A percentile compares a stretch with the other conserved stretches of the same genome.
Conservation (phyloP, 2,113 vertebrate species). For the Urocolius indicus region DNA sequence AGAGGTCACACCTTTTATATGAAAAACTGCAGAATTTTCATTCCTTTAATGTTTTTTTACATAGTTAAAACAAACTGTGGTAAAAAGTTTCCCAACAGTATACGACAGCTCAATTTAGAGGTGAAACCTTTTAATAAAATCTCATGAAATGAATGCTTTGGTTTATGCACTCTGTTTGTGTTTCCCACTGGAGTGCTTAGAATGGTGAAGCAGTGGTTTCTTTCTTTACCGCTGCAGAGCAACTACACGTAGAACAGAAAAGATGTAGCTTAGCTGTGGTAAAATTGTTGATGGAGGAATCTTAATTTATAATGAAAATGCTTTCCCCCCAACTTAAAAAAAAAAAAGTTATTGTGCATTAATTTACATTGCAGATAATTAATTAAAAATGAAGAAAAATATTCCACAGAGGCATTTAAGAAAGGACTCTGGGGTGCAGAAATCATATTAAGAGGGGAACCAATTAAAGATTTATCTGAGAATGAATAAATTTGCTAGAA, state of each 20-base stretch:
- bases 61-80: conserved; percentile 81
- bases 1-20: conserved; percentile 67
- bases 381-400: conserved; percentile 80
- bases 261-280: conserved; percentile 38
- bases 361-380: conserved; percentile 78
- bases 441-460: conserved; percentile 58
- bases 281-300: conserved; percentile 68
- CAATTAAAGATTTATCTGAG: conserved; percentile 67
- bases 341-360: conserved; percentile 69
- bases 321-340: conserved; percentile 68
- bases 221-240: conserved; percentile 69
- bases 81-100: conserved; percentile 79
- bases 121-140: conserved; percentile 86
- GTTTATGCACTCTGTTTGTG: conserved; percentile 81
- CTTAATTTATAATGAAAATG: conserved; percentile 72
- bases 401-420: conserved; percentile 70
- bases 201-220: conserved; percentile 65
- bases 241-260: conserved; percentile 58
- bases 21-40: conserved; percentile 76
- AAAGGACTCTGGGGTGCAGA: conserved; percentile 63
- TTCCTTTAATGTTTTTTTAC: conserved; percentile 76
- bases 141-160: conserved; percentile 80
- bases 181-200: conserved; percentile 80
- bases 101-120: conserved; percentile 83
- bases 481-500: conserved; percentile 48